Percentiles rank a stretch among this genome's conserved stretches.
These are phyloP conservation scores for Dryadula phaetusa DNA, from an alignment of 2,888 invertebrate species.

Conservation along the genomic window DNA sequence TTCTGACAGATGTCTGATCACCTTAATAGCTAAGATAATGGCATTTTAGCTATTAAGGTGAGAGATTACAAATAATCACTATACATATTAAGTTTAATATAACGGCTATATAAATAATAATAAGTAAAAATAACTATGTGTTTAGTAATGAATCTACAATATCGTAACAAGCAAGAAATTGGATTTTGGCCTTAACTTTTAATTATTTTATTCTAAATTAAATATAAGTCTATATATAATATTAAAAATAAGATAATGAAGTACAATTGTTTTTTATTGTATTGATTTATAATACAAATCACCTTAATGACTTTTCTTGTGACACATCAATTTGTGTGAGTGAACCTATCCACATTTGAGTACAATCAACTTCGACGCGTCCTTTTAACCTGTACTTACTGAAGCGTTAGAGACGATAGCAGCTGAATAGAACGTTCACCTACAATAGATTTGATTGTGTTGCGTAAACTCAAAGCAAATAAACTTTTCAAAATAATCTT, in stretches of 20 bases:
- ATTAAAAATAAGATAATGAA: background rate
- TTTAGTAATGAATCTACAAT: no score
- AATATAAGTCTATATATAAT: background rate
- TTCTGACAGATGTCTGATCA: no score
- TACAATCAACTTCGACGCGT: slow-evolving; percentile 36
- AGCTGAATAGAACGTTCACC: slow-evolving; percentile 27
- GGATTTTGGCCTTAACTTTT: no score
- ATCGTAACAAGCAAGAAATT: no score
- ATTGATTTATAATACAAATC: background rate
- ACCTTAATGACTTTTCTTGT: slow-evolving; percentile 47
- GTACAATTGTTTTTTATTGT: background rate
- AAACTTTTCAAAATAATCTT: background rate
- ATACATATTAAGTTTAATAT: no score
- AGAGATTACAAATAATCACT: no score
- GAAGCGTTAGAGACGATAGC: slow-evolving; percentile 36
- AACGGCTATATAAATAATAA: no score
- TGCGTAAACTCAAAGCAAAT: slow-evolving; percentile 5
- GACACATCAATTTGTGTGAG: slow-evolving; percentile 51
- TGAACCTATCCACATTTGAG: slow-evolving; percentile 54
- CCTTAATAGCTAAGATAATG: no score
- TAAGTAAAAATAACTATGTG: no score
- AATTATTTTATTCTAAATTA: no score
- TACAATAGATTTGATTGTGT: slow-evolving; percentile 28
- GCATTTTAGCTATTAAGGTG: no score
- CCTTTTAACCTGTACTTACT: slow-evolving; percentile 34